A percentile compares a stretch with the other conserved stretches of the same genome.
Evolutionary conservation across 2,888 invertebrate genomes (phyloP).

Genomic region (Drosophila rubida): DNA sequence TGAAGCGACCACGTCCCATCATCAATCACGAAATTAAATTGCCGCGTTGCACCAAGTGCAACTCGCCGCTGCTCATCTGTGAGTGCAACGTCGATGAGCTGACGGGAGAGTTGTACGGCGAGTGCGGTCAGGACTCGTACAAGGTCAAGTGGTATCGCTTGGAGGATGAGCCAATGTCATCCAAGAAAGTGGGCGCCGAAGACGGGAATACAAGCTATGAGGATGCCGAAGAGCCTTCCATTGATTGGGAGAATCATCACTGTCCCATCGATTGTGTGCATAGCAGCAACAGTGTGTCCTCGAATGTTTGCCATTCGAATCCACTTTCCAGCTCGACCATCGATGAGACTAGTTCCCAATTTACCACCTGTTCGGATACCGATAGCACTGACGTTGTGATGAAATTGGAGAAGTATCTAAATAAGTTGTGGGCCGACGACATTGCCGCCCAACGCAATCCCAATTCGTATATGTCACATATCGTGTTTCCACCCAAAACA

Average conservation of each 20-base stretch:
- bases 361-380: slow-evolving; percentile 36
- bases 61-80: slow-evolving; percentile 74
- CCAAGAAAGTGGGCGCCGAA: not conserved
- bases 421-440: slow-evolving; percentile 65
- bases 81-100: slow-evolving; percentile 76
- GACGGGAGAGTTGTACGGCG: slow-evolving; percentile 69
- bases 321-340: slow-evolving; percentile 22
- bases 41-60: slow-evolving; percentile 60
- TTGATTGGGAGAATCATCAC: slow-evolving; percentile 71
- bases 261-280: slow-evolving; percentile 78
- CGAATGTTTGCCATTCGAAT: slow-evolving; percentile 54
- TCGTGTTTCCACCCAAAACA: slow-evolving; percentile 13
- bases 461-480: slow-evolving; percentile 15
- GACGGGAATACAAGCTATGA: slow-evolving; percentile 20
- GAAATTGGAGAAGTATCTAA: slow-evolving; percentile 64
- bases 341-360: slow-evolving; percentile 15
- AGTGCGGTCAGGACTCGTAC: slow-evolving; percentile 80
- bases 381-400: slow-evolving; percentile 49
- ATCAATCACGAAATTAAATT: slow-evolving; percentile 64
- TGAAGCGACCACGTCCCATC: slow-evolving; percentile 45
- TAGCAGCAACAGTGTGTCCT: slow-evolving; percentile 32
- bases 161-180: slow-evolving; percentile 38
- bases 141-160: slow-evolving; percentile 77
- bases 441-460: slow-evolving; percentile 53
- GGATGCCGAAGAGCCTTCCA: slow-evolving; percentile 50